Evolutionary conservation across 2,113 vertebrate genomes (phyloP), one percentile per base, ranked within the genome.

Genomic region (Cygnus atratus): DNA sequence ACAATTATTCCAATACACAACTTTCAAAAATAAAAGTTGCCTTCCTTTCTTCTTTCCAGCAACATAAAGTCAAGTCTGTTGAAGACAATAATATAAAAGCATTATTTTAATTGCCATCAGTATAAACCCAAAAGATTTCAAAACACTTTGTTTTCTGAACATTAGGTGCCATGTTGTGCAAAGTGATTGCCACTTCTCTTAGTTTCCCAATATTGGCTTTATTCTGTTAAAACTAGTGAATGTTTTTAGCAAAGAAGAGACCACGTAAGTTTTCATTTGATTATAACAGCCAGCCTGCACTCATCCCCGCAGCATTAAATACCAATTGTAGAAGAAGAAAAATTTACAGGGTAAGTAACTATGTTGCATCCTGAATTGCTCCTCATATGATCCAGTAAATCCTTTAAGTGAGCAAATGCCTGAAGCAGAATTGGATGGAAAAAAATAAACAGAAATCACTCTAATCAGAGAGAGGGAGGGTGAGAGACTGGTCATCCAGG

Each of bases 211-310:
- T 79, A 52, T 61, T 76, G 70, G 29, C 2, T 9, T 91, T 76
- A 63, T 65, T 87, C 92, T 93, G 79, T 90, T 90, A 89, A 94
- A 94, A 92, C 35, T 91, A 88, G 87, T 59, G 37, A 91, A 71
- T 1, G 19, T 44, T 95, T 91, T 94, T 86, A 84, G 52, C 68
- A 54, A 81, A 77, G 41, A 55, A 70, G 72, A 90, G 52, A 78
- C 67, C 62, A 91, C 85, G 75, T 87, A 81, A 86, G 66, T 93
- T 92, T 96, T 62, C 77, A 92, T 29, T 90, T 70, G 75, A 86
- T 79, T 94, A 11, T 71, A 95, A 63, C 28, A 92, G 72, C 26
- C 90, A 95, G 67, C 26, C 52, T 63, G 35, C 61, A 81, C 14
- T 90, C 57, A 74, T 65, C 59, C 65, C 37, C 22, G 28, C 44